Evolutionary conservation across 2,797 vertebrate genomes (phyloP), one percentile per base, ranked within the genome.

Genomic region (Semaprochilodus insignis): DNA sequence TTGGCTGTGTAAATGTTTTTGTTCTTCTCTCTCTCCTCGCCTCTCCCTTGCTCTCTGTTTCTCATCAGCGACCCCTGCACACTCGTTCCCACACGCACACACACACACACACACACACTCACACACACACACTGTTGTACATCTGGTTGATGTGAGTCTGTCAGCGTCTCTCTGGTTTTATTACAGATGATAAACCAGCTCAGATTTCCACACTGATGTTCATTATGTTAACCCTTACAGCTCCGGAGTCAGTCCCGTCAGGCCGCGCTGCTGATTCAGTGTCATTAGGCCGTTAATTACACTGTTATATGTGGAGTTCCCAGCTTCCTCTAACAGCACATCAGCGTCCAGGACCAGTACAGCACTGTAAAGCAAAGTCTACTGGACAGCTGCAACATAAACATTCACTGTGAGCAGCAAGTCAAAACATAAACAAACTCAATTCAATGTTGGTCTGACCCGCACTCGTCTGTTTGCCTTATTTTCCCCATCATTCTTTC

Each of bases 41-140:
- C 31, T 78, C 52, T 62, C 16, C 65, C 54, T 36, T 85, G 63
- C 79, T 23, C 74, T 87, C 86, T 77, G 81, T 83, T 83, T 81
- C 73, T 83, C 73, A 86, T 85, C 78, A 87, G 77, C 55, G 40
- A 70, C 40, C 40, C 77, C 40, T 44, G 4, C 31, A 66, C 63
- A 66, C 63, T 36, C 63, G 34, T 66, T 66, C 63, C 63, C 77
- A 71, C 76, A 17, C 77, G 71, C 76, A 36, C 70, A 19, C 34
- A n/a, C 54, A 36, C 72, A 52, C 65, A 40, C 52, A 36, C 77
- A 16, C 23, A 36, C 78, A 70, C 52, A 62, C 73, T 8, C 63
- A 60, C 51, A 55, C 55, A 63, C 48, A 72, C 67, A 48, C 8
- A 48, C 74, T 77, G 81, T 60, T 63, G 31, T 31, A 66, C 63